Evolutionary conservation across 2,888 invertebrate genomes (phyloP).

Genomic region (Pseudococcus viburni): DNA sequence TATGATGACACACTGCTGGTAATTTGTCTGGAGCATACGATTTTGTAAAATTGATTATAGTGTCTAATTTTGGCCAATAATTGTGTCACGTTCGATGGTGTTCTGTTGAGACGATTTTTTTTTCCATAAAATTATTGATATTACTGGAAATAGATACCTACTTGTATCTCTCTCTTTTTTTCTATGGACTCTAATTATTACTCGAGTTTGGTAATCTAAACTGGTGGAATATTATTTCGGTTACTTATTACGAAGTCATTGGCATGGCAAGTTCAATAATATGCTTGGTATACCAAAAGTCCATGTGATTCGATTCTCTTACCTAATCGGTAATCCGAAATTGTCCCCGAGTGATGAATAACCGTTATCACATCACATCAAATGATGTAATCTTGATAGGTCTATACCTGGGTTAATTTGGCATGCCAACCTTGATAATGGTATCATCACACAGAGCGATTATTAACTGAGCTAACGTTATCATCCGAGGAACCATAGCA

Average conservation of each 20-base stretch:
- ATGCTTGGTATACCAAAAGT: background rate
- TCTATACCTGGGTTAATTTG: background rate
- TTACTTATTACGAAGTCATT: background rate
- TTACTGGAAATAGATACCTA: background rate
- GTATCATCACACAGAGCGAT: background rate
- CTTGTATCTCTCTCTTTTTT: background rate
- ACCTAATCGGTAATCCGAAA: background rate
- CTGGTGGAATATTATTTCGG: conserved; percentile 4
- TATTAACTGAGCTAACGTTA: background rate
- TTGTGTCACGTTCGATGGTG: background rate
- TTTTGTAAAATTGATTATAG: background rate
- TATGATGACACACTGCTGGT: background rate
- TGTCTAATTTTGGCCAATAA: background rate
- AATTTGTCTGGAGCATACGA: background rate
- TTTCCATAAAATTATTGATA: background rate
- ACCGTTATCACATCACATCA: background rate
- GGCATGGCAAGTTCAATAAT: conserved; percentile 9
- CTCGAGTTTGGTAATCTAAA: background rate
- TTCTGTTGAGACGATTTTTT: background rate
- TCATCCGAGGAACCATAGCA: background rate
- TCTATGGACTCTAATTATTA: background rate
- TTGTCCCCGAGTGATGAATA: background rate
- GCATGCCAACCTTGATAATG: conserved; percentile 22
- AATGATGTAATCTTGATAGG: background rate
- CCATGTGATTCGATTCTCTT: background rate